Percentiles rank a stretch among this genome's conserved stretches.
These are phyloP conservation scores for Australoheros scitulus DNA, from an alignment of 2,113 vertebrate genomes.

Conservation along the genomic window DNA sequence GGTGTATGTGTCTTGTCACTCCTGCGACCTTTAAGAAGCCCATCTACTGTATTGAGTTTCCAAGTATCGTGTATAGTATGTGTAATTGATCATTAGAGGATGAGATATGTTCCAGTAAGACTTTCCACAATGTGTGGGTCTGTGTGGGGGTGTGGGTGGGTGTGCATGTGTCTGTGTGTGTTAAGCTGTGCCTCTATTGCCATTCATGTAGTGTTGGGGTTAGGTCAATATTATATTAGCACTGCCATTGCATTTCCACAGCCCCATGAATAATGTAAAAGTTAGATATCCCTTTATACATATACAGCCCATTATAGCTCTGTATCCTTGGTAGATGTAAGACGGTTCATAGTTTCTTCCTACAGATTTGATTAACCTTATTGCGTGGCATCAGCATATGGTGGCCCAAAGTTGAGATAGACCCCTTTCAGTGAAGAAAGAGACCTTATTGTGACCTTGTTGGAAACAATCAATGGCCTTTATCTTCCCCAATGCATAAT, in stretches of 20 bases:
- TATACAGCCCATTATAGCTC: slow-evolving; percentile 70
- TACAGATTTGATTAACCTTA: slow-evolving; percentile 72
- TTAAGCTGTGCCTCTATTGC: slow-evolving; percentile 63
- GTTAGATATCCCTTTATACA: slow-evolving; percentile 74
- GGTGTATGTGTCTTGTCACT: slow-evolving; percentile 53
- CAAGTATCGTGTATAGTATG: slow-evolving; percentile 59
- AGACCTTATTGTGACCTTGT: slow-evolving; percentile 78
- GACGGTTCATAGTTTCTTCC: slow-evolving; percentile 62
- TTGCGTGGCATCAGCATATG: slow-evolving; percentile 62
- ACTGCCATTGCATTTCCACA: slow-evolving; percentile 75
- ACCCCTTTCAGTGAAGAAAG: slow-evolving; percentile 67
- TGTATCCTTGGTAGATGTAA: slow-evolving; percentile 67
- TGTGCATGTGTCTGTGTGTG: slow-evolving; percentile 31
- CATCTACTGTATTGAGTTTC: slow-evolving; percentile 63
- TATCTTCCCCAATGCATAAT: slow-evolving; percentile 80
- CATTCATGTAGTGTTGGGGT: slow-evolving; percentile 72
- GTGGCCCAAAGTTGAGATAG: slow-evolving; percentile 69
- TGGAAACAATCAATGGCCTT: slow-evolving; percentile 82
- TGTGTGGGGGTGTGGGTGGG: slow-evolving; percentile 25
- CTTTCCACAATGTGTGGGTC: slow-evolving; percentile 33
- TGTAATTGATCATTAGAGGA: slow-evolving; percentile 72
- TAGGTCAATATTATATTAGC: slow-evolving; percentile 81
- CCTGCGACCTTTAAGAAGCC: slow-evolving; percentile 61
- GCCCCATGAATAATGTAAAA: slow-evolving; percentile 77
- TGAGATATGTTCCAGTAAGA: slow-evolving; percentile 72